Evolutionary conservation across 2,888 invertebrate genomes (phyloP).

Genomic region (Phanerotoma sp.): DNA sequence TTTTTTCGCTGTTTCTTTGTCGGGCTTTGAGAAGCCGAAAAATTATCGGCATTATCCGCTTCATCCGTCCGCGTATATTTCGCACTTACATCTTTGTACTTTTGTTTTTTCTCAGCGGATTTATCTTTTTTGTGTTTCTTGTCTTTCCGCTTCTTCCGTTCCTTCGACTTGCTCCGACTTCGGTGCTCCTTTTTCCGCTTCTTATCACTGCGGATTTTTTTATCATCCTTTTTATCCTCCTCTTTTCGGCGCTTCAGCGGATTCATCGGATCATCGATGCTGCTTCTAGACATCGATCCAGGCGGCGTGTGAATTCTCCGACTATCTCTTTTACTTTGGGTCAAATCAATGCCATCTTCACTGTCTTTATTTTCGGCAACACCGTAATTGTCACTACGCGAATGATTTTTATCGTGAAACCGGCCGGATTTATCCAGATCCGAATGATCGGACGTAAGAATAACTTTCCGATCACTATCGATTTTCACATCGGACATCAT

Average conservation of each 20-base stretch:
- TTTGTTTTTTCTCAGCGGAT: conserved; percentile 52
- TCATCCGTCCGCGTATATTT: too few species aligned
- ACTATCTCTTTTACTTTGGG: too few species aligned
- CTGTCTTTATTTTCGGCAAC: too few species aligned
- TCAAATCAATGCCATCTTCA: too few species aligned
- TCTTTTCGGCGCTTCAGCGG: too few species aligned
- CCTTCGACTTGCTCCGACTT: conserved; percentile 50
- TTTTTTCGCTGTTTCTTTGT: conserved; percentile 48
- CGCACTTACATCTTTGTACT: conserved; percentile 46
- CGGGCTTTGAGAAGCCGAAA: conserved; percentile 39
- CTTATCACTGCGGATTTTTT: conserved; percentile 44
- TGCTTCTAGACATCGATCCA: conserved; percentile 33
- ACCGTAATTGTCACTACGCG: too few species aligned
- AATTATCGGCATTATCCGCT: too few species aligned
- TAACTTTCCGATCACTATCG: conserved; percentile 1
- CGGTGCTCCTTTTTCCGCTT: conserved; percentile 51
- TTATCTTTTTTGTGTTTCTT: conserved; percentile 59
- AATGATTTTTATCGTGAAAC: too few species aligned
- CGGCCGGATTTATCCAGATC: too few species aligned
- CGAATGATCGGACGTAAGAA: too few species aligned
- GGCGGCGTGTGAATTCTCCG: conserved; percentile 37
- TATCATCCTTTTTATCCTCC: conserved; percentile 45
- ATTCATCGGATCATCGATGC: conserved; percentile 35
- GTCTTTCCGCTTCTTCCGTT: conserved; percentile 55
- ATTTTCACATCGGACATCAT: neutral